These are phyloP conservation scores for Protonemura montana DNA, from an alignment of 2,888 invertebrate genomes.

Conservation along the genomic window DNA sequence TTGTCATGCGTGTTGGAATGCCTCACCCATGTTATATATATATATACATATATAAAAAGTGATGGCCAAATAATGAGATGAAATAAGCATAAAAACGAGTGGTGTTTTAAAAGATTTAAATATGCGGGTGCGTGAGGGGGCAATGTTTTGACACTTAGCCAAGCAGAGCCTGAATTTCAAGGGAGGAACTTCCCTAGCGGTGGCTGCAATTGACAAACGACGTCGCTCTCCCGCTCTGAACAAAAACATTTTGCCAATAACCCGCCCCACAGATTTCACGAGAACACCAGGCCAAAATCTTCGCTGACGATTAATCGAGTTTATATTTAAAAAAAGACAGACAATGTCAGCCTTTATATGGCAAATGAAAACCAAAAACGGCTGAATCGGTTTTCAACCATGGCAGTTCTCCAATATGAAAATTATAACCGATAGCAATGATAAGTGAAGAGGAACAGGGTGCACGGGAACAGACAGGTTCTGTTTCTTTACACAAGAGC, in stretches of 20 bases:
- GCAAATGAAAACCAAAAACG: neutral
- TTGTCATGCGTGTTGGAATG: neutral
- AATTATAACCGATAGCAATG: neutral
- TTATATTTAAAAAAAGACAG: neutral
- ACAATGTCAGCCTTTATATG: conserved; percentile 13
- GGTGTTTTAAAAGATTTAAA: neutral
- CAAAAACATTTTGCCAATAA: conserved; percentile 20
- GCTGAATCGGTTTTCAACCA: neutral
- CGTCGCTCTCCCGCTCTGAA: neutral
- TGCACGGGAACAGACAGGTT: too few species aligned
- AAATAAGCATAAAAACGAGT: conserved; percentile 14
- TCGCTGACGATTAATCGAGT: conserved; percentile 9
- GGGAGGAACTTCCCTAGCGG: conserved; percentile 34
- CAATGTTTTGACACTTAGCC: conserved; percentile 40
- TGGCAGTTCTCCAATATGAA: neutral
- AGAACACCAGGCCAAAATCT: neutral
- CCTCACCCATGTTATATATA: neutral
- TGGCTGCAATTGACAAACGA: conserved; percentile 32
- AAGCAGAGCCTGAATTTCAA: conserved; percentile 17
- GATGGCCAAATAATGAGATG: neutral
- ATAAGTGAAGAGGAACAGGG: neutral
- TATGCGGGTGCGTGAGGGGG: conserved; percentile 21
- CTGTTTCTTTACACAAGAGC: too few species aligned
- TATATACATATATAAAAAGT: neutral
- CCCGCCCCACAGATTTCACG: conserved; percentile 1